Conservation (phyloP, 1,140 invertebrate genomes). For the Pseudobourletiella spinata region DNA sequence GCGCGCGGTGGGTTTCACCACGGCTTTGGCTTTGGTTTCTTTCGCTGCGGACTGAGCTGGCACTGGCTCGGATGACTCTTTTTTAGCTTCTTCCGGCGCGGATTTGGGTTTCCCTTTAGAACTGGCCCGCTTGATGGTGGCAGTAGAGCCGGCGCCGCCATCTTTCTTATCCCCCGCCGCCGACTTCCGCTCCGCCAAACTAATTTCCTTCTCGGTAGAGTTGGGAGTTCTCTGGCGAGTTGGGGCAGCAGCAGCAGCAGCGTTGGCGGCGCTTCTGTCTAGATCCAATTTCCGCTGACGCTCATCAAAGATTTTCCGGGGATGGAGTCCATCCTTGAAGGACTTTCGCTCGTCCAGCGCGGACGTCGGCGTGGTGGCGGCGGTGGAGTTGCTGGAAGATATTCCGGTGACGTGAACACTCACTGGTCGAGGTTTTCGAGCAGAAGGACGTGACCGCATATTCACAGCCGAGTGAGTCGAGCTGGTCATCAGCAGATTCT, state of each 20-base stretch:
- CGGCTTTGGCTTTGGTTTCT: too few species aligned
- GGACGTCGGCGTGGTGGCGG: neutral
- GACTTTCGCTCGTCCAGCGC: neutral
- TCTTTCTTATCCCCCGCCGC: too few species aligned
- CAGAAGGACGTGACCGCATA: conserved; percentile 25
- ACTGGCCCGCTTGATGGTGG: too few species aligned
- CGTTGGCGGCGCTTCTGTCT: neutral
- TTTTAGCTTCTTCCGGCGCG: too few species aligned
- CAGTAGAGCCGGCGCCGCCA: too few species aligned
- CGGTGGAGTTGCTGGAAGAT: neutral
- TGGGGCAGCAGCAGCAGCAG: neutral
- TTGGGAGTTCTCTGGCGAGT: neutral
- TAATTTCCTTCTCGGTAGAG: neutral
- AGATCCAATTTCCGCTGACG: neutral
- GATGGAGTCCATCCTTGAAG: too few species aligned
- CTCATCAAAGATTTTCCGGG: neutral
- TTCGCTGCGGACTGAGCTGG: too few species aligned
- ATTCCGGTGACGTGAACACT: conserved; percentile 34
- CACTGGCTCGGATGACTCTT: too few species aligned
- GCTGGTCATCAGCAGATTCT: conserved; percentile 28
- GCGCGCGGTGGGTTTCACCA: too few species aligned
- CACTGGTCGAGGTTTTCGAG: conserved; percentile 27
- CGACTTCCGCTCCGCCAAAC: too few species aligned
- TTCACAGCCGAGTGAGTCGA: conserved; percentile 29
- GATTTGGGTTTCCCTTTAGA: too few species aligned